Conservation (phyloP, 2,113 vertebrate genomes). For the Pelusios castaneus region DNA sequence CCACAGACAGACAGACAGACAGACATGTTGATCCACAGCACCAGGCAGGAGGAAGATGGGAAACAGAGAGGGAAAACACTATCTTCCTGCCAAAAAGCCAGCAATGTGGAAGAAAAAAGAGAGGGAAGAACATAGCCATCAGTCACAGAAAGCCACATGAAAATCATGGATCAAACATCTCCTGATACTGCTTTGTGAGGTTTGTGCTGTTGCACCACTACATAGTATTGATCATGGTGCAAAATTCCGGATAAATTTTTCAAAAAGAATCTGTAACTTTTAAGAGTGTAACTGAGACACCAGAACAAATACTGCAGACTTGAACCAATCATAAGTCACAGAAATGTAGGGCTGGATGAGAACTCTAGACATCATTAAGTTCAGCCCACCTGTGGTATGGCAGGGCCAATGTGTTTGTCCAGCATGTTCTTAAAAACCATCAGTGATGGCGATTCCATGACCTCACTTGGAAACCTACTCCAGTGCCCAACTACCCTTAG, state of each 20-base stretch:
- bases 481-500: not conserved
- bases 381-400: not conserved
- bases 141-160: not conserved
- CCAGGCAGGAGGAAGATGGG: not conserved
- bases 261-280: not conserved
- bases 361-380: not conserved
- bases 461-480: not conserved
- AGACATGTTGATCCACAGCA: not conserved
- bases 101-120: not conserved
- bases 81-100: not conserved
- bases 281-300: not conserved
- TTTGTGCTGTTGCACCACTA: not conserved
- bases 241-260: not conserved
- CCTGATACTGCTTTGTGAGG: not conserved
- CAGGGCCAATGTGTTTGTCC: not conserved
- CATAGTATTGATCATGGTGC: not conserved
- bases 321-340: not conserved
- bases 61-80: not conserved
- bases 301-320: conserved; percentile 20
- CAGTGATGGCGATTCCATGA: not conserved
- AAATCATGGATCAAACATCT: not conserved
- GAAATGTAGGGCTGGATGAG: not conserved
- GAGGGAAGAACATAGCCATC: not conserved
- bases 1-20: not conserved
- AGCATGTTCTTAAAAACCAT: not conserved